Evolutionary conservation across 2,888 invertebrate genomes (phyloP).

Genomic region (Cephalotes varians): DNA sequence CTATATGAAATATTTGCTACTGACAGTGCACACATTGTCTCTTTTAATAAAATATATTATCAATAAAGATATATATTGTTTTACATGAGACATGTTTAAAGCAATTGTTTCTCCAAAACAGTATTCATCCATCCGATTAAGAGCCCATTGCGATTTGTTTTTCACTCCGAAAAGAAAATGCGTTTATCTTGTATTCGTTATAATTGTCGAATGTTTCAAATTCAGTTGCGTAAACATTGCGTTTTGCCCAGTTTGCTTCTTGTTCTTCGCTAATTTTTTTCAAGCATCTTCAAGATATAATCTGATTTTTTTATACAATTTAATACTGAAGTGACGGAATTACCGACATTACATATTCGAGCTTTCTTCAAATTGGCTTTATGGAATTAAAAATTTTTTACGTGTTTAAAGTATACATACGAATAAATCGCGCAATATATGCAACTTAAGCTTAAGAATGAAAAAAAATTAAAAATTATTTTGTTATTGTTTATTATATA

Average conservation of each 20-base stretch:
- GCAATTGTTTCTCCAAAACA: not conserved
- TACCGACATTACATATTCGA: too few relatives aligned
- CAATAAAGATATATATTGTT: conserved; percentile 59
- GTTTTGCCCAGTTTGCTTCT: not conserved
- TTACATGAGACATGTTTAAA: conserved; percentile 36
- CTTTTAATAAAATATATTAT: conserved; percentile 78
- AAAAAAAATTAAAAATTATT: too few relatives aligned
- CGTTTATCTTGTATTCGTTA: not conserved
- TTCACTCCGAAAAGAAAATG: not conserved
- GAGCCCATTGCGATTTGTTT: not conserved
- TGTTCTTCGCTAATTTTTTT: not conserved
- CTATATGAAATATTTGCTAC: conserved; percentile 76
- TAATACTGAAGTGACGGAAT: too few relatives aligned
- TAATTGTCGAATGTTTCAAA: not conserved
- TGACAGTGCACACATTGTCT: conserved; percentile 71
- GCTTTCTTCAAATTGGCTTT: too few relatives aligned
- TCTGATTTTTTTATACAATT: not conserved
- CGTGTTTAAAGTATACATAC: too few relatives aligned
- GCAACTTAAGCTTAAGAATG: too few relatives aligned
- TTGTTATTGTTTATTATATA: too few relatives aligned
- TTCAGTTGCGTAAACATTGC: not conserved
- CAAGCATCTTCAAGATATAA: not conserved
- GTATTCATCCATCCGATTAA: not conserved
- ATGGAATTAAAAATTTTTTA: too few relatives aligned
- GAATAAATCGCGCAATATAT: too few relatives aligned